Base-by-base conservation (phyloP, 2,888 invertebrate genomes). In the Micropterix aruncella region DNA sequence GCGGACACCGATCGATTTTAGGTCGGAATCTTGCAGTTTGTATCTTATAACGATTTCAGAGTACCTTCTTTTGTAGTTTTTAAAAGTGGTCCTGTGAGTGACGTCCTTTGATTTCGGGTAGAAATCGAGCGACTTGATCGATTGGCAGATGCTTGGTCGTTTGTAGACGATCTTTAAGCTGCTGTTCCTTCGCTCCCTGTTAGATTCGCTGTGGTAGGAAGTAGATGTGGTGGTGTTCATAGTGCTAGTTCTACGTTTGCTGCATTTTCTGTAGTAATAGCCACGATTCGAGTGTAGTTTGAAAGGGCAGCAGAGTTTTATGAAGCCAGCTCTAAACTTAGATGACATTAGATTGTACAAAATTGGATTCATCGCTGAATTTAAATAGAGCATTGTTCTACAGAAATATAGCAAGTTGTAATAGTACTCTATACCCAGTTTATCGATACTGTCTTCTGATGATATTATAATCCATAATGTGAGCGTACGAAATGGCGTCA, bases 321-420 rank as follows among this genome's bases (percentile, higher is more conserved):
- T 70, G 55, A 89, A 89, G 1, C 87, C 88, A 45, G 80, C 75
- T 2, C 92, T 78, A 58, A 93, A 93, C 65, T 90, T 91, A 2
- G 89, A 87, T 38, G 89, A 90, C 84, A 92, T 89, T 50, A 92
- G 68, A 60, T 91, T 92, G 60, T 93, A 93, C n/a, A 93, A 67
- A 52, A 92, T 84, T 1, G 92, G 92, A 63, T 93, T 92, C 52
- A 90, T 77, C 37, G 90, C 91, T 2, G 91, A 91, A 62, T 93
- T 92, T 48, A 91, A 70, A 57, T 91, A 92, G 43, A 88, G 68
- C 84, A 92, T 86, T 41, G 89, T 80, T 51, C 92, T 75, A 49
- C 85, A 84, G 59, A 90, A 87, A 60, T 85, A 88, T 19, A 92
- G 64, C 41, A 92, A 70, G 56, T 82, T 85, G 59, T 88, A 86